Percentiles rank a stretch among this genome's conserved stretches.
Conservation (phyloP, 2,113 vertebrate genomes). For the human region GRCh38 chr12:15634001-15634500, state of each 20-base stretch:
- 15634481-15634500: neutral
- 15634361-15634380: neutral
- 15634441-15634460: conserved; percentile 14
- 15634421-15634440: conserved; percentile 17
- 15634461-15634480: neutral
- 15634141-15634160: neutral
- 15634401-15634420: conserved; percentile 33
- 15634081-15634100: neutral
- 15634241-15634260: neutral
- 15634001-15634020: neutral
- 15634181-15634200: neutral
- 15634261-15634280: neutral
- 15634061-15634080: neutral
- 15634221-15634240: neutral
- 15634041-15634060: neutral
- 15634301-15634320: neutral
- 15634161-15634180: neutral
- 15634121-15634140: neutral
- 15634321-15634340: neutral
- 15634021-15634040: too few relatives aligned
- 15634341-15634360: conserved; percentile 16
- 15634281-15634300: neutral
- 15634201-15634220: neutral
- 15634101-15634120: neutral
- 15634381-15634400: neutral